These are phyloP conservation scores for Catharus minimus DNA, from an alignment of 2,113 vertebrate genomes.

Conservation along the genomic window DNA sequence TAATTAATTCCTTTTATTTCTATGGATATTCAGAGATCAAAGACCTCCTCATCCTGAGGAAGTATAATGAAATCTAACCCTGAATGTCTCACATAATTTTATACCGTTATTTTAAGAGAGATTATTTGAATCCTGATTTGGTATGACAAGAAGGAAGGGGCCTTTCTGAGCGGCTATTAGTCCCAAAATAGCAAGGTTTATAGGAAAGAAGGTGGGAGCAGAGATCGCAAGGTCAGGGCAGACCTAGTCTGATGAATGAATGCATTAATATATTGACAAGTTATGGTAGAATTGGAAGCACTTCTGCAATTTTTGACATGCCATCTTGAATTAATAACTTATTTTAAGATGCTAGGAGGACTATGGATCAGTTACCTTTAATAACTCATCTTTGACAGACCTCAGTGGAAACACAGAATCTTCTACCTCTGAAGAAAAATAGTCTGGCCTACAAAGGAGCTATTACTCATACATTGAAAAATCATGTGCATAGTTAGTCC, in stretches of 20 bases:
- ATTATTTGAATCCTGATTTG: slow-evolving; percentile 26
- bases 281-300: not conserved
- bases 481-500: not conserved
- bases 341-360: not conserved
- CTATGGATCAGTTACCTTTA: not conserved
- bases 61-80: slow-evolving; percentile 22
- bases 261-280: not conserved
- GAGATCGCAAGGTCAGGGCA: not conserved
- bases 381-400: not conserved
- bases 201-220: not conserved
- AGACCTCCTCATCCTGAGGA: not conserved
- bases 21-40: slow-evolving; percentile 9
- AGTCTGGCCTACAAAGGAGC: not conserved
- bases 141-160: not conserved
- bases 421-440: not conserved
- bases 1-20: slow-evolving; percentile 39
- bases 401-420: not conserved
- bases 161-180: not conserved
- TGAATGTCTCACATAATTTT: slow-evolving; percentile 28
- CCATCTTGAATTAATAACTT: not conserved
- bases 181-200: not conserved
- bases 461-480: not conserved
- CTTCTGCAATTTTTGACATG: not conserved
- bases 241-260: not conserved
- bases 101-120: slow-evolving; percentile 27